Evolutionary conservation across 2,888 invertebrate genomes (phyloP), one percentile per base, ranked within the genome.

Genomic region (Melanophora roralis): DNA sequence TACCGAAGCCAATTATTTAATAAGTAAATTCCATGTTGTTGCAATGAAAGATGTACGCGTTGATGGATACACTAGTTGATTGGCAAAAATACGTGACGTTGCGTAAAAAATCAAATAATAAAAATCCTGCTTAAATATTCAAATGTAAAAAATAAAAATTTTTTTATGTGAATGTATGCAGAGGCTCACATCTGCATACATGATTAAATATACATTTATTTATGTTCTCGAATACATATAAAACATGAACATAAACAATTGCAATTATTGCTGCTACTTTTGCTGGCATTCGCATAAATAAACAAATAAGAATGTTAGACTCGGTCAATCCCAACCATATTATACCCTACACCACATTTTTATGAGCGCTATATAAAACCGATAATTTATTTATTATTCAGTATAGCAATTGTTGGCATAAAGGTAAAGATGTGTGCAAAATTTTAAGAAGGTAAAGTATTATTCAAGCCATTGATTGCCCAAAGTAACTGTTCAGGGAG

Each of bases 181-280:
- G 49, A 62, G 21, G 14, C 62, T 53, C 19, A 34, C 45, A 62
- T 62, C 21, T 62, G 62, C 45, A 47, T 38, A 78, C 67, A 75
- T 57, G 69, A 69, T 69, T 71, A 79, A 62, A 78, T 69, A 68
- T 57, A 36, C 65, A 71, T 71, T 71, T 65, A 69, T 74, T 78
- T 69, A 51, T 74, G 27, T 74, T 51, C 36, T 36, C 47, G 73
- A 47, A 55, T 55, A 34, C 19, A 34, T 67, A 71, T 51, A 71
- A 51, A 73, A 74, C 68, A 78, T 74, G 74, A 74, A 64, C 64
- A 68, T 53, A 74, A 78, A 74, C 73, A 78, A 78, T 78, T 78
- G 73, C 74, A 74, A 74, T 78, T 78, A 78, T 74, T 74, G 68
- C 62, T 74, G 64, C 57, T 51, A 36, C 69, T 57, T 23, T 64